Evolutionary conservation across 1,140 invertebrate genomes (phyloP).

Genomic region (Anoplophora glabripennis): DNA sequence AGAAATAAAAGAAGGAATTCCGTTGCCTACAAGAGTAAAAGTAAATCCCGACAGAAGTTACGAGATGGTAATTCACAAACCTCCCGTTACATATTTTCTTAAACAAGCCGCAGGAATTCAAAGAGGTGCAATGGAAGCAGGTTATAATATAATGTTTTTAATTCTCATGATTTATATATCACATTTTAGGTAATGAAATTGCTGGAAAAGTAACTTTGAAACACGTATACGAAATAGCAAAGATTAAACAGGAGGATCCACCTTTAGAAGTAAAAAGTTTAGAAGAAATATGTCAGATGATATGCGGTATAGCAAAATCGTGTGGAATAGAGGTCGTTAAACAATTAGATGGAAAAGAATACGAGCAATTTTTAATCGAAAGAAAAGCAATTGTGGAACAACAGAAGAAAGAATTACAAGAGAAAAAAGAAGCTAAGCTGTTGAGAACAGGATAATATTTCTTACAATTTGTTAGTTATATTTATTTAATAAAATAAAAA

Average conservation of each 20-base stretch:
- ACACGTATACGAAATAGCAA: conserved; percentile 98
- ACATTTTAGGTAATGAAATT: conserved; percentile 62
- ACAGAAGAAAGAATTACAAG: conserved; percentile 77
- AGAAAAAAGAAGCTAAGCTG: conserved; percentile 89
- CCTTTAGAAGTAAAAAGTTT: conserved; percentile 59
- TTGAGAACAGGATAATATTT: conserved; percentile 65
- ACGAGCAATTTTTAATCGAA: conserved; percentile 79
- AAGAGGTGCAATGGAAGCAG: conserved; percentile 75
- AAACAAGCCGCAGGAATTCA: conserved; percentile 93
- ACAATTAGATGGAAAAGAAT: conserved; percentile 77
- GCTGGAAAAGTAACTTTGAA: conserved; percentile 91
- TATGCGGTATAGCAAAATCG: conserved; percentile 73
- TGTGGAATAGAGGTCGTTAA: conserved; percentile 86
- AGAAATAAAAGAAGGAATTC: conserved; percentile 89
- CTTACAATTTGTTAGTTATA: neutral
- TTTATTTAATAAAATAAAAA: neutral
- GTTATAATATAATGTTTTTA: conserved; percentile 48
- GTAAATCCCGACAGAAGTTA: conserved; percentile 88
- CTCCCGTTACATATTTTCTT: conserved; percentile 82
- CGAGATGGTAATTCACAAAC: conserved; percentile 77
- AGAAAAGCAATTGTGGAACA: conserved; percentile 68
- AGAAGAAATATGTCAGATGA: conserved; percentile 71
- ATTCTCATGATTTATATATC: conserved; percentile 14
- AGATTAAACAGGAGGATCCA: conserved; percentile 88
- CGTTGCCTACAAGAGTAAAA: conserved; percentile 77